Percentiles rank a stretch among this genome's conserved stretches.
Conservation (phyloP, 2,888 invertebrate species). For the Achlya flavicornis region DNA sequence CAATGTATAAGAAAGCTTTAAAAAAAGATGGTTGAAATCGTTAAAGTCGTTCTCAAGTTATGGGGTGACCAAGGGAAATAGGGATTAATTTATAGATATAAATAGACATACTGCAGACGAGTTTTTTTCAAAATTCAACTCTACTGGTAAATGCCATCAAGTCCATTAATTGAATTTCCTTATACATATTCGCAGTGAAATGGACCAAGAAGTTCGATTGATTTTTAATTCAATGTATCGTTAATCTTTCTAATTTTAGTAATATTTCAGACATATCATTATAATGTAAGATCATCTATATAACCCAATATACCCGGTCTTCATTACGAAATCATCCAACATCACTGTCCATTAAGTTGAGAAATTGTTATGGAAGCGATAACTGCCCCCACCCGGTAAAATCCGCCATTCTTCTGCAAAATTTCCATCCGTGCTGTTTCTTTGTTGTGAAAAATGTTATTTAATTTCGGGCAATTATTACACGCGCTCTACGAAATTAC, state of each 20-base stretch:
- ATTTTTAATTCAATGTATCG: neutral
- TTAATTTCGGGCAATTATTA: conserved; percentile 82
- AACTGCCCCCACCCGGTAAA: conserved; percentile 63
- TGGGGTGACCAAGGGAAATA: too few species aligned
- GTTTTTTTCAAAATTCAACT: too few species aligned
- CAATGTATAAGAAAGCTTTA: too few species aligned
- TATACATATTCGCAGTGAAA: neutral
- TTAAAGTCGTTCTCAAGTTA: too few species aligned
- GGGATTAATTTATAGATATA: too few species aligned
- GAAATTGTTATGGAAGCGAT: conserved; percentile 66
- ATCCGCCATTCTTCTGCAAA: conserved; percentile 64
- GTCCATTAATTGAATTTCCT: neutral
- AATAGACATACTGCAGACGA: too few species aligned
- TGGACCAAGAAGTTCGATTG: neutral
- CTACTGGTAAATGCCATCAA: too few species aligned
- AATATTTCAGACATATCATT: neutral
- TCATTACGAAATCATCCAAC: conserved; percentile 49
- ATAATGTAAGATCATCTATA: conserved; percentile 6
- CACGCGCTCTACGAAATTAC: conserved; percentile 81
- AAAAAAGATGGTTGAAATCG: too few species aligned
- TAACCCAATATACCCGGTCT: conserved; percentile 38
- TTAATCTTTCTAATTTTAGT: neutral
- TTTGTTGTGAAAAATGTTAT: conserved; percentile 81
- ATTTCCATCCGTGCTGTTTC: conserved; percentile 72
- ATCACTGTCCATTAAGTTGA: conserved; percentile 70